Percentiles rank a stretch among this genome's conserved stretches.
These are phyloP conservation scores for Yponomeuta cagnagella DNA, from an alignment of 2,888 invertebrate genomes.

Conservation along the genomic window DNA sequence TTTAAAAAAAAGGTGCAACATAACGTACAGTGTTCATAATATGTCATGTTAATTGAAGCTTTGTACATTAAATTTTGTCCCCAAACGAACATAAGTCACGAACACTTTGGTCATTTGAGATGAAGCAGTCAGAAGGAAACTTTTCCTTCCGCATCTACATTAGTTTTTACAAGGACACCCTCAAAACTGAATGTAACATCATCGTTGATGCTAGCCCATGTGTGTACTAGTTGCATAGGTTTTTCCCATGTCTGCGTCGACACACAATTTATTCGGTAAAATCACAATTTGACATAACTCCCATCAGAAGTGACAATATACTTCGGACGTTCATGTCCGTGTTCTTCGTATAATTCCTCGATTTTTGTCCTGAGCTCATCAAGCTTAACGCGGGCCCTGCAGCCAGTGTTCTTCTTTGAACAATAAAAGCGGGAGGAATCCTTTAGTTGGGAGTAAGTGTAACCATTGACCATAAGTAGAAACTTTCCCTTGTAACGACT, in stretches of 20 bases:
- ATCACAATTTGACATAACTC: neutral
- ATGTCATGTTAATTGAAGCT: too few species aligned
- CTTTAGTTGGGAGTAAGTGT: conserved; percentile 14
- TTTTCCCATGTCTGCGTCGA: neutral
- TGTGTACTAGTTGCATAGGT: too few species aligned
- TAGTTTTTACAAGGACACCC: too few species aligned
- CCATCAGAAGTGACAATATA: neutral
- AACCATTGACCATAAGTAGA: conserved; percentile 14
- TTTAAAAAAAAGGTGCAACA: too few species aligned
- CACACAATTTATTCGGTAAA: neutral
- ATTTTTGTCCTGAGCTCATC: neutral
- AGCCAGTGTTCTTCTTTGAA: conserved; percentile 15
- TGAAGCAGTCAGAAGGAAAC: too few species aligned
- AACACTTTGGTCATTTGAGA: too few species aligned
- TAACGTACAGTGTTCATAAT: too few species aligned
- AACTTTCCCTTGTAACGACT: neutral
- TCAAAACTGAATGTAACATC: too few species aligned
- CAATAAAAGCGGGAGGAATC: conserved; percentile 14
- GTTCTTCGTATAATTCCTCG: neutral
- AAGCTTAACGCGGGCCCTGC: conserved; percentile 8
- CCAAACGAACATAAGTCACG: too few species aligned
- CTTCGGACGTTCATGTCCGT: conserved; percentile 2
- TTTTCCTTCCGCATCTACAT: too few species aligned
- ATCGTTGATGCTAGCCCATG: too few species aligned
- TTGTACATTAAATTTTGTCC: too few species aligned